These are phyloP conservation scores for Charadrius vociferus DNA, from an alignment of 2,113 vertebrate genomes.

Conservation along the genomic window DNA sequence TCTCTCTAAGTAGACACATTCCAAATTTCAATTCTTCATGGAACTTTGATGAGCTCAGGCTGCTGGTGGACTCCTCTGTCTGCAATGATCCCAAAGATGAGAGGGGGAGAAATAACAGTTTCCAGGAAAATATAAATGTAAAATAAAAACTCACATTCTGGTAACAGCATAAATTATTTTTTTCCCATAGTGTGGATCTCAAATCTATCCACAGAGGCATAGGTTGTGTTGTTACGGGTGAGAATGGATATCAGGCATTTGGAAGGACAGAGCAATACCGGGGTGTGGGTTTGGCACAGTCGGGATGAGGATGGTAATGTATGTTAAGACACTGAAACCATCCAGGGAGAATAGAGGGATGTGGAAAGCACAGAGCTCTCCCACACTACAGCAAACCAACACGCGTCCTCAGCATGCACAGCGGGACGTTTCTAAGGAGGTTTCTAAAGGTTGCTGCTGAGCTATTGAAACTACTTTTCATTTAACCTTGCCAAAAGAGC, in stretches of 20 bases:
- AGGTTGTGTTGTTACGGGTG: background rate
- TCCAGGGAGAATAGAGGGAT: background rate
- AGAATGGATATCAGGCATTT: background rate
- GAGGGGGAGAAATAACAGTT: background rate
- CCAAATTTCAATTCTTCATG: background rate
- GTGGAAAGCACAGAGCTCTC: background rate
- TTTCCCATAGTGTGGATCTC: rapidly evolving
- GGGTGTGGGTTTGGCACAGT: background rate
- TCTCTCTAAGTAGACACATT: background rate
- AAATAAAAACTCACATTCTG: background rate
- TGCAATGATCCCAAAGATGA: background rate
- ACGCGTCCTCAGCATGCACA: background rate
- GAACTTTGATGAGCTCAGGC: background rate
- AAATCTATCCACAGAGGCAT: rapidly evolving
- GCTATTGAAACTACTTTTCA: background rate
- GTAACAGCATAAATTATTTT: background rate
- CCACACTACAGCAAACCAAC: background rate
- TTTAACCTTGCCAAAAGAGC: background rate
- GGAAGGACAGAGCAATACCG: background rate
- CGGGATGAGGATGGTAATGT: background rate
- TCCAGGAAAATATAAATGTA: background rate
- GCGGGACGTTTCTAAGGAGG: background rate
- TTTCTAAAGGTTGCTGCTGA: background rate
- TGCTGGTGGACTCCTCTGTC: background rate
- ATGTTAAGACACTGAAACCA: background rate